Evolutionary conservation across 2,888 invertebrate genomes (phyloP).

Genomic region (Strigamia maritima): DNA sequence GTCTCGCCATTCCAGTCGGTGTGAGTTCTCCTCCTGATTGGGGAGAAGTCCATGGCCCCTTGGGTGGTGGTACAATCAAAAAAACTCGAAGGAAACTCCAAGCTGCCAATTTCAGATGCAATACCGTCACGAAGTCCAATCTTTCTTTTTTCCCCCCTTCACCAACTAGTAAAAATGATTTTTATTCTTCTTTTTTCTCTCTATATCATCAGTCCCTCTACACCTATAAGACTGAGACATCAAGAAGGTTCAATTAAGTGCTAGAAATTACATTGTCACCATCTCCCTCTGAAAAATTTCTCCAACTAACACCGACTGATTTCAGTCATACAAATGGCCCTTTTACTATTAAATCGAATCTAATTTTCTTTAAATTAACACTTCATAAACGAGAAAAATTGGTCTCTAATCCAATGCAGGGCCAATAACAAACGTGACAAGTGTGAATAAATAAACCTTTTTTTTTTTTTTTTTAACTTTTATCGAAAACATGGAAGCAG

Average conservation of each 20-base stretch:
- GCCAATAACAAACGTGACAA: background rate
- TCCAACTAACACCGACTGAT: background rate
- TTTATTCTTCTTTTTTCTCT: background rate
- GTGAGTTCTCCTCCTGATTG: conserved; percentile 22
- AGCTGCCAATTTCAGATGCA: conserved; percentile 34
- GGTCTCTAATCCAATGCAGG: background rate
- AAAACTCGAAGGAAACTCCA: background rate
- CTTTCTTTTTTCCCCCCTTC: background rate
- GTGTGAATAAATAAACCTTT: background rate
- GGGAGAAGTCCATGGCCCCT: conserved; percentile 35
- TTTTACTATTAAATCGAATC: background rate
- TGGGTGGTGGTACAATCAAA: conserved; percentile 36
- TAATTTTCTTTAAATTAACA: background rate
- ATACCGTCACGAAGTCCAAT: conserved; percentile 34
- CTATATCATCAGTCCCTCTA: conserved; percentile 1
- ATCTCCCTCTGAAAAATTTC: background rate
- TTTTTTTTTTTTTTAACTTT: background rate
- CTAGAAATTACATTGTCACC: conserved; percentile 14
- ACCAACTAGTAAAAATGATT: background rate
- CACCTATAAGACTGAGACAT: conserved; percentile 1
- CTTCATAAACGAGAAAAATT: background rate
- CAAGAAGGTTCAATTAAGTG: conserved; percentile 13
- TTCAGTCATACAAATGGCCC: conserved; percentile 8
- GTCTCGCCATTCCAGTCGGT: conserved; percentile 29
- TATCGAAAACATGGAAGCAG: background rate